Evolutionary conservation across 2,797 vertebrate genomes (phyloP).

Genomic region (Remorina albescens): DNA sequence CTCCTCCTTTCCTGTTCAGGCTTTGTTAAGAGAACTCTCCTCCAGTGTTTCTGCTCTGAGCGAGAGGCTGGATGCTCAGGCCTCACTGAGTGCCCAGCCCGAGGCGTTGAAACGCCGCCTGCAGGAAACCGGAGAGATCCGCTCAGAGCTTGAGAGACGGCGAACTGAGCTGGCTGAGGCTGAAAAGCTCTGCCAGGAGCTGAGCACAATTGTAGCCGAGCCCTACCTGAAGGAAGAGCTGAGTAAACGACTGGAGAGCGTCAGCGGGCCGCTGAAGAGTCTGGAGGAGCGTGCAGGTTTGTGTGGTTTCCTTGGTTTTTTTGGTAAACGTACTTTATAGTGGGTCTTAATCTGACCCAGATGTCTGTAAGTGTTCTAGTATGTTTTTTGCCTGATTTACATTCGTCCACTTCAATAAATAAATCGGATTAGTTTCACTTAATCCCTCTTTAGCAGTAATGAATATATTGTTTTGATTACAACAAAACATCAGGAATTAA

Average conservation of each 20-base stretch:
- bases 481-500: slow-evolving; percentile 21
- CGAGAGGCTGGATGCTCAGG: slow-evolving; percentile 89
- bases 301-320: slow-evolving; percentile 10
- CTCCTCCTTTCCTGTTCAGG: slow-evolving; percentile 45
- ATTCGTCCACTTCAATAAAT: not conserved
- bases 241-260: slow-evolving; percentile 91
- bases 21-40: slow-evolving; percentile 89
- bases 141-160: slow-evolving; percentile 91
- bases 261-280: slow-evolving; percentile 91
- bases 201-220: slow-evolving; percentile 93
- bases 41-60: slow-evolving; percentile 88
- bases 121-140: slow-evolving; percentile 95
- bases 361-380: not conserved
- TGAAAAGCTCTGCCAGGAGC: slow-evolving; percentile 89
- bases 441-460: slow-evolving; percentile 22
- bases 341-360: not conserved
- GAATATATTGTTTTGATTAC: slow-evolving; percentile 24
- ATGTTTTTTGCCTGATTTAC: slow-evolving; percentile 10
- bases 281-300: slow-evolving; percentile 96
- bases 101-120: slow-evolving; percentile 93
- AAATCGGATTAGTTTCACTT: not conserved
- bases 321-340: not conserved
- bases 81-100: slow-evolving; percentile 92
- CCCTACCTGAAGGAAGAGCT: slow-evolving; percentile 98
- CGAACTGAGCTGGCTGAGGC: slow-evolving; percentile 88